Percentiles rank a stretch among this genome's conserved stretches.
Evolutionary conservation across 2,888 invertebrate genomes (phyloP).

Genomic region (Panopea generosa): DNA sequence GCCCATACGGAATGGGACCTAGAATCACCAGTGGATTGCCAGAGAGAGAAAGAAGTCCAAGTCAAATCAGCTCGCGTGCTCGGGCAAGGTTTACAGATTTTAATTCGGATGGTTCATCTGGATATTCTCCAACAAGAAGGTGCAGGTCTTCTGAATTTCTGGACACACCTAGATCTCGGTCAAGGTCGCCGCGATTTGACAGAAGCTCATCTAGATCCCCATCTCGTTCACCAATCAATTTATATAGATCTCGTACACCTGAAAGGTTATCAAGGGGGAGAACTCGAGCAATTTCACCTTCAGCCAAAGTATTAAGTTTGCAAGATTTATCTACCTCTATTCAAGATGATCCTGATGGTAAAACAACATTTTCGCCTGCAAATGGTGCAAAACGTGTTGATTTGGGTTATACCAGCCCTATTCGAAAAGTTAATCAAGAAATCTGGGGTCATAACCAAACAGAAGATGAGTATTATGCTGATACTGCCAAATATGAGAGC

Average conservation of each 20-base stretch:
- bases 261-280: slow-evolving; percentile 57
- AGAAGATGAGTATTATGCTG: slow-evolving; percentile 68
- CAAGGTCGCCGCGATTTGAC: slow-evolving; percentile 58
- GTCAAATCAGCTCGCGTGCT: slow-evolving; percentile 58
- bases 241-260: slow-evolving; percentile 61
- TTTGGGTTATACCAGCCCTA: slow-evolving; percentile 76
- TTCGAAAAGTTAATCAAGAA: slow-evolving; percentile 75
- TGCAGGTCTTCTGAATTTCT: slow-evolving; percentile 31
- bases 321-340: slow-evolving; percentile 70
- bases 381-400: slow-evolving; percentile 66
- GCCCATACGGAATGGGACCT: slow-evolving; percentile 54
- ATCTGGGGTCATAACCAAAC: slow-evolving; percentile 74
- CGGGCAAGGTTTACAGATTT: slow-evolving; percentile 52
- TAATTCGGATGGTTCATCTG: slow-evolving; percentile 39
- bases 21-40: slow-evolving; percentile 50
- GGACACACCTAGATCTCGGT: slow-evolving; percentile 33
- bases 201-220: slow-evolving; percentile 56
- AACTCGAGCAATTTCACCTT: slow-evolving; percentile 55
- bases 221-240: slow-evolving; percentile 53
- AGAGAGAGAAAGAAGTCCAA: slow-evolving; percentile 57
- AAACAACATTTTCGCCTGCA: slow-evolving; percentile 66
- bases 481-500: slow-evolving; percentile 68
- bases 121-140: slow-evolving; percentile 49
- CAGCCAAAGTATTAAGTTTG: slow-evolving; percentile 61
- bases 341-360: slow-evolving; percentile 65